Conservation (phyloP, 2,888 invertebrate species). For the Caenorhabditis sulstoni region DNA sequence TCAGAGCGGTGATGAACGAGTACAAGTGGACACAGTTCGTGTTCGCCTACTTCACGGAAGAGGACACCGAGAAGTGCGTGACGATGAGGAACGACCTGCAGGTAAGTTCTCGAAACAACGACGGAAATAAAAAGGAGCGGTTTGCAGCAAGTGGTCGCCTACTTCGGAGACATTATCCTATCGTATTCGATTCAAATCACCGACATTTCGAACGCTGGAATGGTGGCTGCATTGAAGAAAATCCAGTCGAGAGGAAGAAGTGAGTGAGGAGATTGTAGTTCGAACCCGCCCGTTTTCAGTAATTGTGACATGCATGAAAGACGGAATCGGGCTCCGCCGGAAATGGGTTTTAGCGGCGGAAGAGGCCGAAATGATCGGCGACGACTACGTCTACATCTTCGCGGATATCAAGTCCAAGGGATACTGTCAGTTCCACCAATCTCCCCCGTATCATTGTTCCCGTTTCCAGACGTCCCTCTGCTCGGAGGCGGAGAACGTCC, state of each 20-base stretch:
- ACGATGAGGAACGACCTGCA: conserved; percentile 67
- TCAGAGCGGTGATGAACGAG: conserved; percentile 60
- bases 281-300: conserved; percentile 17
- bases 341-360: conserved; percentile 60
- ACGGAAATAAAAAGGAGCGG: no score
- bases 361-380: conserved; percentile 65
- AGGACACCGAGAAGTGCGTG: conserved; percentile 65
- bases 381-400: conserved; percentile 75
- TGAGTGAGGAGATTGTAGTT: neutral
- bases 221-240: conserved; percentile 41
- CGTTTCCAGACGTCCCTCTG: conserved; percentile 28
- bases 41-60: conserved; percentile 66
- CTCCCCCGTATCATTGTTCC: neutral
- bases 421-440: conserved; percentile 31
- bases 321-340: conserved; percentile 43
- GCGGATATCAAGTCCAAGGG: conserved; percentile 66
- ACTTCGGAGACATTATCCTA: conserved; percentile 44
- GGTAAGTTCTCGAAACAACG: conserved; percentile 1
- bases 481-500: conserved; percentile 32
- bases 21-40: conserved; percentile 70
- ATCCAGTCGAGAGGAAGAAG: conserved; percentile 54
- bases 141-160: conserved; percentile 45
- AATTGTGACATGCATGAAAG: conserved; percentile 53
- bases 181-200: conserved; percentile 42
- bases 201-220: conserved; percentile 45